phyloP scores from a whole-genome alignment of 2,113 vertebrate genomes.

The Dasyurus viverrinus region DNA sequence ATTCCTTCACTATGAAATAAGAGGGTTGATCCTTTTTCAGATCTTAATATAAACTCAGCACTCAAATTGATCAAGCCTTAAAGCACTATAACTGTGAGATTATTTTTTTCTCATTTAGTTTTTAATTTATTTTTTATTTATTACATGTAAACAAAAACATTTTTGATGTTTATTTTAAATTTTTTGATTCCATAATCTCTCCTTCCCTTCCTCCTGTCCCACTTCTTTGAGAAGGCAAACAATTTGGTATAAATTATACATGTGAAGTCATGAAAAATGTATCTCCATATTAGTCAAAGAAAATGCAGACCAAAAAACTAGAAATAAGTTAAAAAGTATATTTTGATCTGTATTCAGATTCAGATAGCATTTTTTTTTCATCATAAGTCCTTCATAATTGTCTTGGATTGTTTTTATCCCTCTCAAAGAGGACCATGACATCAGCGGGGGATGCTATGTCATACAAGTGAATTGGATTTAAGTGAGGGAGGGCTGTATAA shows the following conservation, averaged over 20 bases:
- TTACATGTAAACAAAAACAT: background rate
- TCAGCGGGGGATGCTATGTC: too few species aligned
- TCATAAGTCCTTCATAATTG: background rate
- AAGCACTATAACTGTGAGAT: background rate
- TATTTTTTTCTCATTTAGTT: background rate
- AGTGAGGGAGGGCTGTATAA: too few species aligned
- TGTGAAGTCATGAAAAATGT: background rate
- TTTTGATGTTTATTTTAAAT: background rate
- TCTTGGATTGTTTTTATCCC: background rate
- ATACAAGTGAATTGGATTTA: too few species aligned
- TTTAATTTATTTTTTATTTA: constrained; percentile 1
- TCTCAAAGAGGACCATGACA: too few species aligned
- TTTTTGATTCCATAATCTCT: background rate
- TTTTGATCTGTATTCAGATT: background rate
- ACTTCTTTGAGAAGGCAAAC: background rate
- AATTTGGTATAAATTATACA: background rate
- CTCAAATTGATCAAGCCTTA: background rate
- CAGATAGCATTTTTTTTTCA: background rate
- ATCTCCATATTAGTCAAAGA: background rate
- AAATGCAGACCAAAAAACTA: background rate
- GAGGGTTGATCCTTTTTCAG: background rate
- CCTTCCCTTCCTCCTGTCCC: background rate
- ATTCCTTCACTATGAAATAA: background rate
- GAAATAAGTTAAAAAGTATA: background rate
- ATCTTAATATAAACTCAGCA: background rate